phyloP scores from a whole-genome alignment of 2,113 vertebrate genomes.

The Panthera uncia region DNA sequence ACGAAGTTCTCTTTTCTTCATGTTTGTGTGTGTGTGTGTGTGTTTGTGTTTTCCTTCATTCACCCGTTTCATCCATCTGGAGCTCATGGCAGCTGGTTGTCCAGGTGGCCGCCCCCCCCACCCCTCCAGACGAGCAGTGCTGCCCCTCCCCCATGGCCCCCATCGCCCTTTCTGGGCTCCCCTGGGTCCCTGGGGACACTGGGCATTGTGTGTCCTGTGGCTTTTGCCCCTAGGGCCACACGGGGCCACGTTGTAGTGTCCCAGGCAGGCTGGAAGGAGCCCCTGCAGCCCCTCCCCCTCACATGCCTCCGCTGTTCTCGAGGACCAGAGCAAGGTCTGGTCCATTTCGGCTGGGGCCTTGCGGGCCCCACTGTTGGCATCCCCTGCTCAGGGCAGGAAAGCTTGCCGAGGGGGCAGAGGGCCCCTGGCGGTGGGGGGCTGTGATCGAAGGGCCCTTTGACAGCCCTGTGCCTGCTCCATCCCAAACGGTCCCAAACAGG shows the following conservation, averaged over 20 bases:
- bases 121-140: not conserved
- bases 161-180: not conserved
- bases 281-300: fast-evolving
- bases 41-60: not conserved
- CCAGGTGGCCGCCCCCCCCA: not conserved
- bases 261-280: fast-evolving
- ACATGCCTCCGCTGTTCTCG: fast-evolving
- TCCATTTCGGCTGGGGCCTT: fast-evolving
- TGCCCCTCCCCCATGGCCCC: not conserved
- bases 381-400: not conserved
- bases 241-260: fast-evolving
- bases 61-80: no score
- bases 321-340: fast-evolving
- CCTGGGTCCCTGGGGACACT: not conserved
- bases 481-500: not conserved
- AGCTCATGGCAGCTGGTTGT: not conserved
- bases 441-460: fast-evolving
- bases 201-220: not conserved
- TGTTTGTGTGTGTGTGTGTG: no score
- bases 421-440: not conserved
- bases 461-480: fast-evolving
- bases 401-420: not conserved
- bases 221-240: not conserved
- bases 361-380: fast-evolving
- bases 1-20: not conserved